Base-by-base conservation (phyloP, 2,888 invertebrate genomes). In the Athetis lepigone region DNA sequence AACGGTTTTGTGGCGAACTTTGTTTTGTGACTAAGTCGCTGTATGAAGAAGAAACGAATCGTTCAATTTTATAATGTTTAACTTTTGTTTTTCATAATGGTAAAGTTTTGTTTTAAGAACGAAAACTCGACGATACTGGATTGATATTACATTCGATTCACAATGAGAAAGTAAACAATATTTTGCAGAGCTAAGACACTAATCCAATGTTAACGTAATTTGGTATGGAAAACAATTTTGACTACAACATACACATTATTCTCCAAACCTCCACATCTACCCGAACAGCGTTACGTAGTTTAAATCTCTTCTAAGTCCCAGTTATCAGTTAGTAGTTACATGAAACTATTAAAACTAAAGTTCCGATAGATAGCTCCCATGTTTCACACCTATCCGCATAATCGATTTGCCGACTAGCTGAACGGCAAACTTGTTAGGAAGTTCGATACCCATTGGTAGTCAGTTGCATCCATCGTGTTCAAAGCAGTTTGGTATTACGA, bases 311-410 rank as follows among this genome's bases (percentile, higher is more conserved):
- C 19, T 2, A n/a, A 19, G 40, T 43, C 11, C 27, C 47, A 56
- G 46, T 23, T 55, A 46, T 70, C 33, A 46, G 21, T 75, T 54
- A 64, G 37, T 47, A n/a, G 21, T 4, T 50, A 40, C 40, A 50
- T 23, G 37, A 27, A 77, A 54, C 56, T 76, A 51, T 47, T 39
- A 70, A n/a, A 8, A 19, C 29, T 9, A n/a, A 71, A 77, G 39
- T 59, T 61, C 21, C 61, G 49, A 59, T 49, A 45, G 65, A 64
- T 60, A 8, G 49, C 37, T 55, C 36, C 55, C 36, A 51, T 57
- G 63, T 64, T 76, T 79, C 65, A 60, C 80, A 79, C 67, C 73
- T 71, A 77, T 56, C 54, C 39, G 8, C 13, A 39, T 77, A 73
- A 72, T 77, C 58, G 74, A 56, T 72, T 73, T 55, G 39, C 36